phyloP scores from a whole-genome alignment of 2,797 vertebrate species.

The Borostomias antarcticus region DNA sequence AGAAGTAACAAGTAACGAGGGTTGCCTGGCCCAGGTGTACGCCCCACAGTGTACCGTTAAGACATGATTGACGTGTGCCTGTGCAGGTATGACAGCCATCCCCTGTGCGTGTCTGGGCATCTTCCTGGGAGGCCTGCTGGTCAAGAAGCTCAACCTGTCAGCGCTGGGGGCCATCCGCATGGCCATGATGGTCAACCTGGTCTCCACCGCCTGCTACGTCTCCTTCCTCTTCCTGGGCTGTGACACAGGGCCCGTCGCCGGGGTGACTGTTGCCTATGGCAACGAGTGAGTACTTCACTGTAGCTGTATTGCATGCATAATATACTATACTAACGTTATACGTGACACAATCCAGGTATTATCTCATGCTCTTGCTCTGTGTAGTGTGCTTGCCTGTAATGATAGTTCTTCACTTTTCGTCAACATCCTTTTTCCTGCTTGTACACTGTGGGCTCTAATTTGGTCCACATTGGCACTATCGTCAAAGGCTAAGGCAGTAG shows the following conservation, averaged over 20 bases:
- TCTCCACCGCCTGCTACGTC: constrained; percentile 96
- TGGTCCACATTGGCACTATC: no score
- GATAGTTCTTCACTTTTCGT: no score
- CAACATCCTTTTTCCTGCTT: no score
- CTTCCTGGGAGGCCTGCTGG: constrained; percentile 94
- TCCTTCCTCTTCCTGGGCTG: constrained; percentile 98
- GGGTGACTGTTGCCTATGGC: constrained; percentile 93
- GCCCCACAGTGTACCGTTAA: neutral
- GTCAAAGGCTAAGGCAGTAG: no score
- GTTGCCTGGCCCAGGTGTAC: no score
- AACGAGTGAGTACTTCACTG: constrained; percentile 84
- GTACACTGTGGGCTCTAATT: no score
- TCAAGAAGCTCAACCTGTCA: constrained; percentile 96
- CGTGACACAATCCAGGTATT: no score
- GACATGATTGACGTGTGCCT: neutral
- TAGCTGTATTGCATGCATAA: no score
- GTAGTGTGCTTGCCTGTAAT: no score
- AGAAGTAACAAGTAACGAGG: no score
- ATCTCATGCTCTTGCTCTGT: no score
- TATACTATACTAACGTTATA: no score
- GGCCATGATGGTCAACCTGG: constrained; percentile 97
- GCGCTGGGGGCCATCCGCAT: constrained; percentile 94
- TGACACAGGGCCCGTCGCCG: constrained; percentile 95
- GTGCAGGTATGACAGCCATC: constrained; percentile 95
- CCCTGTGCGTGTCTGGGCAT: constrained; percentile 97